These are phyloP conservation scores for Noctua comes DNA, from an alignment of 2,888 invertebrate species.

Conservation along the genomic window DNA sequence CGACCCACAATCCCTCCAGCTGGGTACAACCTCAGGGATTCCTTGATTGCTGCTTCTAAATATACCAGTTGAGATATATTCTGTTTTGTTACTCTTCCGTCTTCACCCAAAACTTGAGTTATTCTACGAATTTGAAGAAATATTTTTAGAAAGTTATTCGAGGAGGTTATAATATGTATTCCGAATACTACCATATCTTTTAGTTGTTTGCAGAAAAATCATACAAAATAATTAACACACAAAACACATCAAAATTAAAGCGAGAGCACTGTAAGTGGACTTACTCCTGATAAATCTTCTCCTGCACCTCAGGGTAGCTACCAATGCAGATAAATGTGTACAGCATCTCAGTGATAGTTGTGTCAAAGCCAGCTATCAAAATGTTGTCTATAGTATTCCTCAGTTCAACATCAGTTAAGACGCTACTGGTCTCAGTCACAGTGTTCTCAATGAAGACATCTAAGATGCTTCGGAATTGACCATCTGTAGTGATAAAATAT, in stretches of 20 bases:
- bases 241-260: too few relatives aligned
- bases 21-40: background rate
- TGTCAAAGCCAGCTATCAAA: conserved; percentile 61
- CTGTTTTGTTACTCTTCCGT: conserved; percentile 40
- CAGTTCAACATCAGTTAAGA: conserved; percentile 51
- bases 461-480: conserved; percentile 37
- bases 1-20: background rate
- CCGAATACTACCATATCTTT: background rate
- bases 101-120: conserved; percentile 46
- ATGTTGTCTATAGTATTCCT: conserved; percentile 55
- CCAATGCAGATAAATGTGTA: conserved; percentile 61
- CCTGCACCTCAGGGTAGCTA: conserved; percentile 53
- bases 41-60: conserved; percentile 7
- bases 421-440: conserved; percentile 28
- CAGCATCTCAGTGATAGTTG: conserved; percentile 54
- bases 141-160: background rate
- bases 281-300: conserved; percentile 63
- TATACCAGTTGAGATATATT: conserved; percentile 52
- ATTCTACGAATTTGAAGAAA: conserved; percentile 34
- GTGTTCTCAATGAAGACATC: conserved; percentile 57
- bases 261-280: conserved; percentile 2
- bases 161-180: background rate
- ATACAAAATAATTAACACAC: background rate
- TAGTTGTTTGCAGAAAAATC: background rate
- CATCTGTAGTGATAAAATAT: background rate